Conservation (phyloP, 1,140 invertebrate genomes). For the Microplitis demolitor region DNA sequence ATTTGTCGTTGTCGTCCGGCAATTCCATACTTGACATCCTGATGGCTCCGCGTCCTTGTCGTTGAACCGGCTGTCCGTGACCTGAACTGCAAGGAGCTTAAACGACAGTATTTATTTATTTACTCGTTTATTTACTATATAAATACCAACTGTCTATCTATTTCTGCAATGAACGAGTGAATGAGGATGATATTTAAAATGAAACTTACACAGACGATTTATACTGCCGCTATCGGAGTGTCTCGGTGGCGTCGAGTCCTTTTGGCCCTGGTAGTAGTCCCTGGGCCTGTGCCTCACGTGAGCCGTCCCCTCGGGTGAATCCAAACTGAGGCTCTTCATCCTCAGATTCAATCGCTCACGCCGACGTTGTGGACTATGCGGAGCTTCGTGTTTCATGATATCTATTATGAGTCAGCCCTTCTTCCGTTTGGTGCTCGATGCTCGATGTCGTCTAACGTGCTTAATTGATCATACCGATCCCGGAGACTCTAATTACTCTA, state of each 20-base stretch:
- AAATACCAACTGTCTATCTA: not conserved
- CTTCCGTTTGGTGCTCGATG: constrained; percentile 33
- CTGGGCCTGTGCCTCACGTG: constrained; percentile 75
- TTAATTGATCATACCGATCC: constrained; percentile 30
- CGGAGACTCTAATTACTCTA: constrained; percentile 28
- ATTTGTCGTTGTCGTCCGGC: constrained; percentile 90
- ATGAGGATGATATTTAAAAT: not conserved
- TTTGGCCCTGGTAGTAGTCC: constrained; percentile 60
- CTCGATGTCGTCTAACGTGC: constrained; percentile 44
- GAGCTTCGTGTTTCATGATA: constrained; percentile 71
- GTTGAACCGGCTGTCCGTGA: constrained; percentile 52
- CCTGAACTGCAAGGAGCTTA: constrained; percentile 89
- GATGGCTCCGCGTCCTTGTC: constrained; percentile 68
- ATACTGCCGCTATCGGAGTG: constrained; percentile 67
- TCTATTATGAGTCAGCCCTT: constrained; percentile 40
- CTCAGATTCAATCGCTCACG: constrained; percentile 93
- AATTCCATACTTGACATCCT: constrained; percentile 91
- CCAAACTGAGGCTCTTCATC: constrained; percentile 96
- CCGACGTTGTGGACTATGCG: constrained; percentile 84
- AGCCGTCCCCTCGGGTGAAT: constrained; percentile 91
- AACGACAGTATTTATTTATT: constrained; percentile 34
- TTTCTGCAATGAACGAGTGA: not conserved
- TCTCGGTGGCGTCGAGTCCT: constrained; percentile 61
- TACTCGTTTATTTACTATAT: not conserved
- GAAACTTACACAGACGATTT: constrained; percentile 56